These are phyloP conservation scores for Apantesis nais DNA, from an alignment of 2,888 invertebrate species.

Conservation along the genomic window DNA sequence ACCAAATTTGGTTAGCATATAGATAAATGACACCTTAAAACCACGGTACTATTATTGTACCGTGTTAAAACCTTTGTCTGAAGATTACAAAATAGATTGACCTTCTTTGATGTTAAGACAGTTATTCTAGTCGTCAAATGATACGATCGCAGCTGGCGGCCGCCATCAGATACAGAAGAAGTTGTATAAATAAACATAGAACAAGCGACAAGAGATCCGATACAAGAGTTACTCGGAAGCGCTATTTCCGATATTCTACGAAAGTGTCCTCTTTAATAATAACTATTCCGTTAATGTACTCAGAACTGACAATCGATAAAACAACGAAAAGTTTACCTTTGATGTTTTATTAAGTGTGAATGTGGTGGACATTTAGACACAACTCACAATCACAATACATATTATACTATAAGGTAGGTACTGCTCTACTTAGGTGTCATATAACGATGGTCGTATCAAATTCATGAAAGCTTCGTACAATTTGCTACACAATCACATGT, in stretches of 20 bases:
- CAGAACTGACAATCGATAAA: slow-evolving; percentile 23
- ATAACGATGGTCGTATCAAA: neutral
- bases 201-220: slow-evolving; percentile 73
- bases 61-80: slow-evolving; percentile 21
- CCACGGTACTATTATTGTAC: too few relatives aligned
- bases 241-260: slow-evolving; percentile 80
- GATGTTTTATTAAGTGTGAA: slow-evolving; percentile 14
- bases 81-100: slow-evolving; percentile 30
- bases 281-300: slow-evolving; percentile 33
- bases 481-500: neutral
- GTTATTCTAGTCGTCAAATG: slow-evolving; percentile 51
- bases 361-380: slow-evolving; percentile 1
- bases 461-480: neutral
- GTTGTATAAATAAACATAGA: slow-evolving; percentile 49
- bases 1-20: neutral
- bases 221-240: slow-evolving; percentile 79
- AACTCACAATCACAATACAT: neutral
- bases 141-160: slow-evolving; percentile 55
- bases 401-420: neutral
- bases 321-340: slow-evolving; percentile 23
- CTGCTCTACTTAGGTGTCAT: neutral
- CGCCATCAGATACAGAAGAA: slow-evolving; percentile 64
- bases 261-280: slow-evolving; percentile 68
- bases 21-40: slow-evolving; percentile 9
- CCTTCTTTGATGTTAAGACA: slow-evolving; percentile 45